Percentiles rank a stretch among this genome's conserved stretches.
Evolutionary conservation across 2,113 vertebrate genomes (phyloP).

Genomic region (Indicator indicator): DNA sequence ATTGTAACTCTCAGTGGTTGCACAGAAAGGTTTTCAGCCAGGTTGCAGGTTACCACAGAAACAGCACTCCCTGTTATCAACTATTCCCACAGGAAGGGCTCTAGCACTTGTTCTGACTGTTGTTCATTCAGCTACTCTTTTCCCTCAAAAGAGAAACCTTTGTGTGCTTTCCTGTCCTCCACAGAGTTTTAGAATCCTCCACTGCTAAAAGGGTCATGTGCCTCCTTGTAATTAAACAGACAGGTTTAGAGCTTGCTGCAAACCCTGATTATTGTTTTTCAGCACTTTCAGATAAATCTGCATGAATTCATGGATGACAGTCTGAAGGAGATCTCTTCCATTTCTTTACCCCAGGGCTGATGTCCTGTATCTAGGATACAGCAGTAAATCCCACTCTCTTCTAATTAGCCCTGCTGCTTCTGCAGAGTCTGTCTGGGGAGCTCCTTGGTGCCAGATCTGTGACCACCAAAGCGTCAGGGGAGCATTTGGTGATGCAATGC

Average conservation of each 20-base stretch:
- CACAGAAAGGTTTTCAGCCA: neutral
- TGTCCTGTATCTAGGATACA: neutral
- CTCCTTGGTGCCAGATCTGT: neutral
- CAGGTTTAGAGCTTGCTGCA: constrained; percentile 8
- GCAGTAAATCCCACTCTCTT: neutral
- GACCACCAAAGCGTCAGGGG: neutral
- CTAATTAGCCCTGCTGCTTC: constrained; percentile 18
- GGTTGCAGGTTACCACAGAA: constrained; percentile 12
- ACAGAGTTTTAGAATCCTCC: neutral
- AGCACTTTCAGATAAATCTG: neutral
- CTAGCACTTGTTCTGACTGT: neutral
- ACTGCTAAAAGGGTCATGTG: neutral
- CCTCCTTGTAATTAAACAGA: constrained; percentile 5
- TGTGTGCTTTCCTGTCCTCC: neutral
- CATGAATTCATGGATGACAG: neutral
- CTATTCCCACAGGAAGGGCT: neutral
- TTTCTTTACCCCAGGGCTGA: neutral
- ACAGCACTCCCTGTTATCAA: neutral
- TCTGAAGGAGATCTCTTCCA: neutral
- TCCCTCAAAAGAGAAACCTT: neutral
- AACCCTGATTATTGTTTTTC: neutral
- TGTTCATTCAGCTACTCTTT: neutral
- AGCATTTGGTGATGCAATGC: neutral
- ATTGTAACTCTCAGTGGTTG: neutral
- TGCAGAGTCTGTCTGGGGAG: neutral